Conservation (phyloP, 2,888 invertebrate species). For the Subacronicta megacephala region DNA sequence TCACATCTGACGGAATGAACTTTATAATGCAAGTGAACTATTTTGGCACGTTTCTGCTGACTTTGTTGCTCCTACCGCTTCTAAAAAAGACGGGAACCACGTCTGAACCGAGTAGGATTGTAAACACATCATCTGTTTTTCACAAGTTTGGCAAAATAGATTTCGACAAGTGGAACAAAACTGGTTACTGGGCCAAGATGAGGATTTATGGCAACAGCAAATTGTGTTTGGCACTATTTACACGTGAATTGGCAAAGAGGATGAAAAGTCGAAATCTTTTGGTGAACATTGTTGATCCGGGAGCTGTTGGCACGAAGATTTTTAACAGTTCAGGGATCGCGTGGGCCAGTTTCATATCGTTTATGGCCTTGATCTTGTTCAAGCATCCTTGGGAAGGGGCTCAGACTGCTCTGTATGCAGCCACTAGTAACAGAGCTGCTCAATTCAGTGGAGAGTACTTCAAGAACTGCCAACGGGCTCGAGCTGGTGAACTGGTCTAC, state of each 20-base stretch:
- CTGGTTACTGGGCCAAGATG: constrained; percentile 82
- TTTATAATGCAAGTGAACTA: constrained; percentile 97
- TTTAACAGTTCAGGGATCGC: constrained; percentile 88
- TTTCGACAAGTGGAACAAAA: constrained; percentile 92
- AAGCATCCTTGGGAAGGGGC: constrained; percentile 94
- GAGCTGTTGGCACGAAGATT: constrained; percentile 94
- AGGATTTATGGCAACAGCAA: constrained; percentile 91
- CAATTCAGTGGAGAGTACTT: constrained; percentile 93
- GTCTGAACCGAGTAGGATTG: constrained; percentile 92
- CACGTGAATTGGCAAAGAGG: constrained; percentile 92
- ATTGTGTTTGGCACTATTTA: constrained; percentile 93
- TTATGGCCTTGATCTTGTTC: constrained; percentile 91
- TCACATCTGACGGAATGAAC: constrained; percentile 95
- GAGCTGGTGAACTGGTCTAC: constrained; percentile 89
- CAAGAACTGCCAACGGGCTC: constrained; percentile 92
- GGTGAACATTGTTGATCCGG: constrained; percentile 95
- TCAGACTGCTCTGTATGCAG: constrained; percentile 93
- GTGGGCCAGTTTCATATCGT: constrained; percentile 87
- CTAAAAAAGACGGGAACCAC: constrained; percentile 88
- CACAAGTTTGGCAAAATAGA: constrained; percentile 92
- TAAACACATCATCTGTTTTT: constrained; percentile 94
- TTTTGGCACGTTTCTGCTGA: constrained; percentile 97
- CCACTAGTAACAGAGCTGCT: constrained; percentile 92
- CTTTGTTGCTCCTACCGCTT: constrained; percentile 95
- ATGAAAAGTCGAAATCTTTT: constrained; percentile 91